Base-by-base conservation (phyloP, 2,888 invertebrate genomes). In the Leptopilina syphax region DNA sequence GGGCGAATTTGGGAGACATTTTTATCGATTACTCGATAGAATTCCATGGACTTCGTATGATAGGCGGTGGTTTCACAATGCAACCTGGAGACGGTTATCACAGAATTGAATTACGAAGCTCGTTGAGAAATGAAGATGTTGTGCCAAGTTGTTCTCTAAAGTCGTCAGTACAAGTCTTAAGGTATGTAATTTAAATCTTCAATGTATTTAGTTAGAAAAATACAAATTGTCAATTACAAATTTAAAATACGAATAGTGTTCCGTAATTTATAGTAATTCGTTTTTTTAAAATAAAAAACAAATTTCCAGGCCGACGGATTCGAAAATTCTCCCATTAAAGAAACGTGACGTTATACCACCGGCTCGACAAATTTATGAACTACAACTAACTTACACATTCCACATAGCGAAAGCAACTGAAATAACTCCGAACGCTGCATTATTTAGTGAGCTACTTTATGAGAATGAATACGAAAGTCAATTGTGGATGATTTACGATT, bases 381-480 rank as follows among this genome's bases (percentile, higher is more conserved):
- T 98, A 78, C 93, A 97, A 86, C 94, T 99, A 85, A 96, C 96
- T 0, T 99, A 99, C 92, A 95, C 94, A 89, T 96, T 99, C 91
- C 96, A 95, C 88, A 93, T 98, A 85, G 93, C 94, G 12, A 98
- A 98, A 91, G 93, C 95, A 0, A 95, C 96, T 3, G 98, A 98
- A 92, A 95, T 97, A 66, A 93, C 96, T 0, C 95, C 97, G 0
- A 95, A 96, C 89, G 95, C 96, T 81, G 95, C 97, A 0, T 89
- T 97, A 80, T 93, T 99, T 60, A 97, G 96, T 91, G 96, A 97
- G 89, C 94, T 97, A 89, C 93, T 99, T 65, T 99, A 99, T 91
- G 99, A 99, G 92, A 97, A 96, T 0, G 98, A 98, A 92, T 98
- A 96, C 91, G 99, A 99, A 92, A 96, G 98, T 8, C 98, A 99